A percentile compares a stretch with the other conserved stretches of the same genome.
Evolutionary conservation across 2,113 vertebrate species (phyloP).

Genomic region (Tupaia tana): DNA sequence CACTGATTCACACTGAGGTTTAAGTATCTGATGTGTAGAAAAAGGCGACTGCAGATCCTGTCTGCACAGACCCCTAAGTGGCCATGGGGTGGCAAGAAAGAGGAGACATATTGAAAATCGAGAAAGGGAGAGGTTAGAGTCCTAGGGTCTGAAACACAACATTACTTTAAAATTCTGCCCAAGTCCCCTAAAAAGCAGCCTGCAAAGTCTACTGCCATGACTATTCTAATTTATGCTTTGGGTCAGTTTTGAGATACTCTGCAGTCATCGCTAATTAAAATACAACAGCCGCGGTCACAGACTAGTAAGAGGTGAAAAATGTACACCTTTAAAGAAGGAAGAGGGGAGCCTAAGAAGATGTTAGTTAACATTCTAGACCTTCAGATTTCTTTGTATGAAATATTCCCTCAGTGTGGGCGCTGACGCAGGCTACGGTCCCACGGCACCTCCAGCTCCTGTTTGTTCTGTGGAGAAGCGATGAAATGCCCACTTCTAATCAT

Average conservation of each 20-base stretch:
- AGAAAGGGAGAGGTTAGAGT: background rate
- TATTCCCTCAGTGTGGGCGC: background rate
- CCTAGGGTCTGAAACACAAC: background rate
- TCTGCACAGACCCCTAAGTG: background rate
- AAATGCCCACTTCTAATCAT: constrained; percentile 52
- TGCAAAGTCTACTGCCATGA: constrained; percentile 27
- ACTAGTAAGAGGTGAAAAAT: constrained; percentile 17
- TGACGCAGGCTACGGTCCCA: background rate
- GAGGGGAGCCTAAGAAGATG: background rate
- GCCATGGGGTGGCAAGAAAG: background rate
- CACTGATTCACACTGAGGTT: constrained; percentile 8
- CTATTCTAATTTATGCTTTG: constrained; percentile 21
- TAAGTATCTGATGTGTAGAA: constrained; percentile 28
- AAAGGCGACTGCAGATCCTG: background rate
- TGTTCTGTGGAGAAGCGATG: constrained; percentile 2
- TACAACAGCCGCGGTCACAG: constrained; percentile 21
- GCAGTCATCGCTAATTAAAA: constrained; percentile 63
- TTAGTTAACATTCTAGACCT: background rate
- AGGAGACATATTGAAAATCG: background rate
- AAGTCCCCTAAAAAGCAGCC: background rate
- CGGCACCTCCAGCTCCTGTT: background rate
- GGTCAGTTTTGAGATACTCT: constrained; percentile 38
- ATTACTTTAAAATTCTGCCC: constrained; percentile 13
- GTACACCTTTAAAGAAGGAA: background rate
- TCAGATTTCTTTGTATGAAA: constrained; percentile 15